Evolutionary conservation across 2,888 invertebrate genomes (phyloP).

Genomic region (Lysandra coridon): DNA sequence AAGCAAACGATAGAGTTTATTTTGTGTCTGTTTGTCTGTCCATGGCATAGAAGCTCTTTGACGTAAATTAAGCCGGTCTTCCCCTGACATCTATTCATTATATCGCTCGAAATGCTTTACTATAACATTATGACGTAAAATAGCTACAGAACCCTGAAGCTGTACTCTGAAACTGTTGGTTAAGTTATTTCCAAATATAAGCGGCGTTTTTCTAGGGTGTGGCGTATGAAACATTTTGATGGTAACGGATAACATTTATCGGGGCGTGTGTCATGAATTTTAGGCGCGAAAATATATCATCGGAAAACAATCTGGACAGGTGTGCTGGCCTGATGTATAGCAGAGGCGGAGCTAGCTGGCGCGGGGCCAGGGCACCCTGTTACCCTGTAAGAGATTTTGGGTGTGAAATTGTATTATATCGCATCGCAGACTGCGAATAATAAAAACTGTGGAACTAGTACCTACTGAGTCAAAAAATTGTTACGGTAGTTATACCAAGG

Average conservation of each 20-base stretch:
- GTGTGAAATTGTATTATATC: background rate
- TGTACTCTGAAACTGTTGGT: too few species aligned
- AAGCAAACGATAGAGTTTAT: too few species aligned
- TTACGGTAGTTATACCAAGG: too few species aligned
- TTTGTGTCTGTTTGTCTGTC: too few species aligned
- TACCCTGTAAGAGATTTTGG: background rate
- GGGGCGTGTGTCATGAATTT: background rate
- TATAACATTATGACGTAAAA: too few species aligned
- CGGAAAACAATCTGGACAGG: slow-evolving; percentile 4
- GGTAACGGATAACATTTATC: slow-evolving; percentile 6
- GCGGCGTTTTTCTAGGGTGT: background rate
- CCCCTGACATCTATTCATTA: too few species aligned
- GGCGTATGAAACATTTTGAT: background rate
- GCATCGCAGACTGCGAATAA: background rate
- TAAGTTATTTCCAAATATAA: background rate
- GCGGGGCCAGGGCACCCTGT: background rate
- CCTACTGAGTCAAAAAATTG: too few species aligned
- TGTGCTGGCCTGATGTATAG: background rate
- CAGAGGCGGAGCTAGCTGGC: background rate
- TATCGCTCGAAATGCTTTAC: too few species aligned
- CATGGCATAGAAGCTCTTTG: too few species aligned
- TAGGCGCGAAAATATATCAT: slow-evolving; percentile 6
- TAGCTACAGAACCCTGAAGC: too few species aligned
- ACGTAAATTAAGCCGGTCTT: too few species aligned
- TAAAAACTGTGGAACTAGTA: too few species aligned